A percentile compares a stretch with the other conserved stretches of the same genome.
Evolutionary conservation across 2,113 vertebrate genomes (phyloP).

Genomic region (Zapornia atra): DNA sequence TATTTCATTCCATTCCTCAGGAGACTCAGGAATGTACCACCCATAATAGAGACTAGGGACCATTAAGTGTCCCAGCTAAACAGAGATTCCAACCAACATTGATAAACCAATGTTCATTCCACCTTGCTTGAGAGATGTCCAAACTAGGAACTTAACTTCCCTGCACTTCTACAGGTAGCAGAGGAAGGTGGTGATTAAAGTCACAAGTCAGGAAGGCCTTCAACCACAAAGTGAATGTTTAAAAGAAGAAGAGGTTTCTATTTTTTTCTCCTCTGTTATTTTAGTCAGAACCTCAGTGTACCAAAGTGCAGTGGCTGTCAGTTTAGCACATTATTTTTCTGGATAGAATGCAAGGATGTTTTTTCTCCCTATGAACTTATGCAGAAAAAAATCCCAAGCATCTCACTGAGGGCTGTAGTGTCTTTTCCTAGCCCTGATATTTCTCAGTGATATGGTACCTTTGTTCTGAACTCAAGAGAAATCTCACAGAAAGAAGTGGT

Average conservation of each 20-base stretch:
- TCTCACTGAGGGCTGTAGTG: not conserved
- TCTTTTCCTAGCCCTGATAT: not conserved
- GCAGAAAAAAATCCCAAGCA: not conserved
- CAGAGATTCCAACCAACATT: not conserved
- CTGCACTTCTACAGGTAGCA: not conserved
- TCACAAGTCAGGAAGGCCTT: not conserved
- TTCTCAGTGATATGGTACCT: not conserved
- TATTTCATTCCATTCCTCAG: not conserved
- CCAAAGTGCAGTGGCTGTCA: not conserved
- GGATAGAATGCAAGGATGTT: not conserved
- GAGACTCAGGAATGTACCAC: not conserved
- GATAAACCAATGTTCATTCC: not conserved
- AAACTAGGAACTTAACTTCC: not conserved
- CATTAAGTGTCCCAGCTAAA: not conserved
- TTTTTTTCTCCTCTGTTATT: no score
- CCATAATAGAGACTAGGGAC: not conserved
- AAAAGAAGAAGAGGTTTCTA: not conserved
- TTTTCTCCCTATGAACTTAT: not conserved
- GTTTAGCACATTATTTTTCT: not conserved
- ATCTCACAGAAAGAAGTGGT: rapidly evolving
- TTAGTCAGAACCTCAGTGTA: not conserved
- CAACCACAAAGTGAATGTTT: not conserved
- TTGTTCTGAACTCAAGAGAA: not conserved
- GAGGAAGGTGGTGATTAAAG: not conserved
- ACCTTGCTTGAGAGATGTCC: not conserved